phyloP scores from a whole-genome alignment of 2,888 invertebrate genomes.

The Hydrotaea cyrtoneurina region DNA sequence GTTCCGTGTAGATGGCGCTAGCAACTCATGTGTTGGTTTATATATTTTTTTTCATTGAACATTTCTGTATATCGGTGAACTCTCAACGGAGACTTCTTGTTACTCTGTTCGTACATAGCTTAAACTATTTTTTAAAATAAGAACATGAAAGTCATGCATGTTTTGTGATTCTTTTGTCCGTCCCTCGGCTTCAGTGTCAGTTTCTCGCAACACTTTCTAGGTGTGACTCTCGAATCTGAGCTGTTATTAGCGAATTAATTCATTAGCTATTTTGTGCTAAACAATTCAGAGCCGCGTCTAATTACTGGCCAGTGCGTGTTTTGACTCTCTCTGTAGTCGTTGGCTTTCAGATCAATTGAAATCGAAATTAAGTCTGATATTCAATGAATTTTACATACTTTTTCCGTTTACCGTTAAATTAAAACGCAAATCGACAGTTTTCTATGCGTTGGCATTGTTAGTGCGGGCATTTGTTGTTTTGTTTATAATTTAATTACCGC shows the following conservation, averaged over 20 bases:
- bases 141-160: background rate
- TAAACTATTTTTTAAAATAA: no score
- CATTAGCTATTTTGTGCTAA: background rate
- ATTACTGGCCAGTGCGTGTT: background rate
- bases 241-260: background rate
- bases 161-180: background rate
- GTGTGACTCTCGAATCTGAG: background rate
- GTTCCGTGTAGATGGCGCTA: no score
- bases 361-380: background rate
- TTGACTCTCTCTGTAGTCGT: no score
- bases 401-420: conserved; percentile 30
- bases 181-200: no score
- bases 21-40: no score
- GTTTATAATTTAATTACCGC: conserved; percentile 39
- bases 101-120: no score
- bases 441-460: background rate
- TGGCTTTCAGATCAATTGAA: no score
- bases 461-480: background rate
- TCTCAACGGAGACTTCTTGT: no score
- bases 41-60: no score
- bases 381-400: background rate
- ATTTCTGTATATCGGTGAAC: no score
- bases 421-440: conserved; percentile 30
- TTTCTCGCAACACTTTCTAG: background rate
- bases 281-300: no score